Conservation (phyloP, 2,888 invertebrate genomes). For the Bedellia somnulentella region DNA sequence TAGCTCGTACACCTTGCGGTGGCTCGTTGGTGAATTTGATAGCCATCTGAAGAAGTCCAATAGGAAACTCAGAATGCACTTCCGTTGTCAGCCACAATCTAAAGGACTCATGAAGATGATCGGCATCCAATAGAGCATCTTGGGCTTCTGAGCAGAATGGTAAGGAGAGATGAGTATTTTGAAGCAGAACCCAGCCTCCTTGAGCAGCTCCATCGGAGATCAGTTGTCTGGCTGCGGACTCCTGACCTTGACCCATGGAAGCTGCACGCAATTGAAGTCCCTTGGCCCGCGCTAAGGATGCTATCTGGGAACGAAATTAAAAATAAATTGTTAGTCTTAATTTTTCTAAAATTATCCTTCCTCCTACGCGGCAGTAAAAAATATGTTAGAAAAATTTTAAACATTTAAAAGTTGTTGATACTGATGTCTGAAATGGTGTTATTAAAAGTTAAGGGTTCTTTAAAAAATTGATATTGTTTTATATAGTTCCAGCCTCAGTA, state of each 20-base stretch:
- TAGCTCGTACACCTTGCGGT: slow-evolving; percentile 85
- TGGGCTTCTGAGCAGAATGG: slow-evolving; percentile 92
- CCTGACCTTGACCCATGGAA: slow-evolving; percentile 98
- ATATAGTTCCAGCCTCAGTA: too few relatives aligned
- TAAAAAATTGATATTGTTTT: too few relatives aligned
- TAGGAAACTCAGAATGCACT: slow-evolving; percentile 91
- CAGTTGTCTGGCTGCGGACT: slow-evolving; percentile 78
- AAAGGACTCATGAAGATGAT: slow-evolving; percentile 79
- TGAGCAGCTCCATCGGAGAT: slow-evolving; percentile 75
- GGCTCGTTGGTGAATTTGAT: slow-evolving; percentile 98
- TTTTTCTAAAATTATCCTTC: too few relatives aligned
- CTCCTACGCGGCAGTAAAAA: too few relatives aligned
- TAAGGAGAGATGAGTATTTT: slow-evolving; percentile 94
- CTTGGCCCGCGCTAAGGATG: too few relatives aligned
- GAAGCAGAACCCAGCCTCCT: slow-evolving; percentile 93
- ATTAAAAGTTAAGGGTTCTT: too few relatives aligned
- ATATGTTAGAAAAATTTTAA: too few relatives aligned
- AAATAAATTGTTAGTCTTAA: too few relatives aligned
- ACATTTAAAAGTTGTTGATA: too few relatives aligned
- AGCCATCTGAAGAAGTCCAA: slow-evolving; percentile 84
- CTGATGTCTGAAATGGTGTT: too few relatives aligned
- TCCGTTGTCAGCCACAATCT: slow-evolving; percentile 95
- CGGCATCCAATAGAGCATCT: slow-evolving; percentile 84
- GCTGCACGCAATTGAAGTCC: slow-evolving; percentile 81
- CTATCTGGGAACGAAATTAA: too few relatives aligned